Conservation (phyloP, 2,888 invertebrate species). For the Exephanes ischioxanthus region DNA sequence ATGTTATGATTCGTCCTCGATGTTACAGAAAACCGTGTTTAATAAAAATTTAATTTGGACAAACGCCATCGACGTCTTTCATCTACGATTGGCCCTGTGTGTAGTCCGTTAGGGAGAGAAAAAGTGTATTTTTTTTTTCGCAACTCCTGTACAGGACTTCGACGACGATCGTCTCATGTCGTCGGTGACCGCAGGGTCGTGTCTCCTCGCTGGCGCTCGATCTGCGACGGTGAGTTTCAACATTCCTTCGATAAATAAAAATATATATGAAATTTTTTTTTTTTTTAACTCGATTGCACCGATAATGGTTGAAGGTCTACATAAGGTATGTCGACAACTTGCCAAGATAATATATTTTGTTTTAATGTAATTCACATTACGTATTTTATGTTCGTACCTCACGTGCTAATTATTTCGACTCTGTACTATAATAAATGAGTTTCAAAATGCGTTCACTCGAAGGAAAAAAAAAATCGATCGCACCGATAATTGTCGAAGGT, state of each 20-base stretch:
- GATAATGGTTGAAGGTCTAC: background rate
- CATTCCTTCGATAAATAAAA: too few species aligned
- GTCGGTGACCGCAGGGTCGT: background rate
- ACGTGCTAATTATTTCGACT: conserved; percentile 13
- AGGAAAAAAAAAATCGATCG: background rate
- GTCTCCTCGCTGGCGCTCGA: background rate
- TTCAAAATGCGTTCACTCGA: background rate
- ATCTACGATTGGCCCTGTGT: conserved; percentile 53
- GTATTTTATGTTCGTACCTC: conserved; percentile 8
- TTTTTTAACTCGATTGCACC: background rate
- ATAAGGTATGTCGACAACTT: background rate
- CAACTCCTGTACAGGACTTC: conserved; percentile 5
- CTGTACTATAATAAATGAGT: conserved; percentile 5
- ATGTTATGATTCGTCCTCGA: conserved; percentile 84
- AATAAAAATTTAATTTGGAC: conserved; percentile 85
- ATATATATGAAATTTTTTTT: too few species aligned
- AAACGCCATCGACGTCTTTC: conserved; percentile 74
- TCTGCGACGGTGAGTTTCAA: conserved; percentile 11
- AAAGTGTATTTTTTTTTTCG: background rate
- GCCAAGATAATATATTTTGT: background rate
- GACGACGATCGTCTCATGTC: background rate
- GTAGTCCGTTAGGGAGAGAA: conserved; percentile 16
- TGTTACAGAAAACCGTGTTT: conserved; percentile 84
- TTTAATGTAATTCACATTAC: conserved; percentile 9
- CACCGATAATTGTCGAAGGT: background rate